A percentile compares a stretch with the other conserved stretches of the same genome.
Evolutionary conservation across 2,797 vertebrate species (phyloP).

Genomic region (Varecia variegata): DNA sequence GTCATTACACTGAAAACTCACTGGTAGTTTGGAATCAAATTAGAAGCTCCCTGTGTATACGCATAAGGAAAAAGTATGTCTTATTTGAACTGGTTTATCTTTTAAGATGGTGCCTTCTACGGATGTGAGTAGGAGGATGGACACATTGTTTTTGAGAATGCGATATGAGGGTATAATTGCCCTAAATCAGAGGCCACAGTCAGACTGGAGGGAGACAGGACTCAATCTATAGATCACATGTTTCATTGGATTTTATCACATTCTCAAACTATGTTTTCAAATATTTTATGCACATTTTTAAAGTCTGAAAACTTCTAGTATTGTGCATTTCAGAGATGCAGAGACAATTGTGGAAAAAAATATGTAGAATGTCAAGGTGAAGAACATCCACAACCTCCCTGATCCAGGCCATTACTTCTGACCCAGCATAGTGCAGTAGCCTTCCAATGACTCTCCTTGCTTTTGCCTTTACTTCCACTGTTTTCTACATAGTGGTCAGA

Average conservation of each 20-base stretch:
- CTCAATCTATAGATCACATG: background rate
- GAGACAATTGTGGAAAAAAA: background rate
- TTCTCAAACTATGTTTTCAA: background rate
- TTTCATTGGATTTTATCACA: background rate
- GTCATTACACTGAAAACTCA: background rate
- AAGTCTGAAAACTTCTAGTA: background rate
- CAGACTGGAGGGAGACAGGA: background rate
- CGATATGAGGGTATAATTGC: background rate
- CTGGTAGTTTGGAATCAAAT: background rate
- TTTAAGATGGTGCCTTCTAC: background rate
- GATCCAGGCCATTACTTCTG: too few species aligned
- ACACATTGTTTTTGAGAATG: background rate
- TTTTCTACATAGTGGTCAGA: background rate
- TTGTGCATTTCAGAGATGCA: background rate
- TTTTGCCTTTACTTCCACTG: background rate
- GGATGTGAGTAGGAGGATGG: background rate
- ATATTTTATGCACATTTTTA: background rate
- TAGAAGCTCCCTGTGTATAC: background rate
- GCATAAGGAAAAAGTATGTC: background rate
- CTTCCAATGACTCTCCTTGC: background rate
- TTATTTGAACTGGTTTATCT: background rate
- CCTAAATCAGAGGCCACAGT: background rate
- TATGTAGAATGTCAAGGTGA: background rate
- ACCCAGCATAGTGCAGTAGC: background rate
- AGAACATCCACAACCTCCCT: background rate